A percentile compares a stretch with the other conserved stretches of the same genome.
Conservation (phyloP, 2,888 invertebrate species). For the Drosophila peninsularis region DNA sequence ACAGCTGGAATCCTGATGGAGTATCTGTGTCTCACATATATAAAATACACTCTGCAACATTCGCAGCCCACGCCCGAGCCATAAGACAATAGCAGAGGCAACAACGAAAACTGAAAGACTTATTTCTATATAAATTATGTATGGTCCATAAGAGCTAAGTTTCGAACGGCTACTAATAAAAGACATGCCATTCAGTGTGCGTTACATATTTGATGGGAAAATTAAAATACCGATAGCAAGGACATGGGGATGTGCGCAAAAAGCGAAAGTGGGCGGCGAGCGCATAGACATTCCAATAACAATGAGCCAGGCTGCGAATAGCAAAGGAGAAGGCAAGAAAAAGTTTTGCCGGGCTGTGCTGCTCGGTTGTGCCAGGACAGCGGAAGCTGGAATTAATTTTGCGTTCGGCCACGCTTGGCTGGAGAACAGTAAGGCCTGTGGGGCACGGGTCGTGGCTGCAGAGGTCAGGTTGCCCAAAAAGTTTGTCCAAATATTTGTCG, state of each 20-base stretch:
- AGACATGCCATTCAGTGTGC: background rate
- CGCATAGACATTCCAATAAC: conserved; percentile 69
- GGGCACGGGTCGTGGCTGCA: conserved; percentile 10
- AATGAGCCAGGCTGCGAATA: conserved; percentile 51
- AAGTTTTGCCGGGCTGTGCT: conserved; percentile 46
- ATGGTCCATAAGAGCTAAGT: background rate
- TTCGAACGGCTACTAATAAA: background rate
- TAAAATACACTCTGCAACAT: background rate
- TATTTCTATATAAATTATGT: conserved; percentile 7
- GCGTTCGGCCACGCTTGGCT: conserved; percentile 62
- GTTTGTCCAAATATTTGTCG: conserved; percentile 69
- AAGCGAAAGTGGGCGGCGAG: conserved; percentile 1
- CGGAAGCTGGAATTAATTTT: conserved; percentile 76
- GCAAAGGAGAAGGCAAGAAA: conserved; percentile 46
- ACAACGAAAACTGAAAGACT: background rate
- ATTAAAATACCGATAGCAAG: conserved; percentile 3
- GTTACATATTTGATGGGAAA: conserved; percentile 11
- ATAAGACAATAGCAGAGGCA: background rate
- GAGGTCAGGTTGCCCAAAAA: conserved; percentile 35
- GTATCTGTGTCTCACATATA: background rate
- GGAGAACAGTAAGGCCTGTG: conserved; percentile 15
- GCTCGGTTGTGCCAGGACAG: conserved; percentile 37
- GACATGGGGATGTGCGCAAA: background rate
- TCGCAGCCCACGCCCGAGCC: background rate
- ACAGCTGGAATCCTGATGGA: background rate